Conservation (phyloP, 2,113 vertebrate species). For the Mandrillus leucophaeus region DNA sequence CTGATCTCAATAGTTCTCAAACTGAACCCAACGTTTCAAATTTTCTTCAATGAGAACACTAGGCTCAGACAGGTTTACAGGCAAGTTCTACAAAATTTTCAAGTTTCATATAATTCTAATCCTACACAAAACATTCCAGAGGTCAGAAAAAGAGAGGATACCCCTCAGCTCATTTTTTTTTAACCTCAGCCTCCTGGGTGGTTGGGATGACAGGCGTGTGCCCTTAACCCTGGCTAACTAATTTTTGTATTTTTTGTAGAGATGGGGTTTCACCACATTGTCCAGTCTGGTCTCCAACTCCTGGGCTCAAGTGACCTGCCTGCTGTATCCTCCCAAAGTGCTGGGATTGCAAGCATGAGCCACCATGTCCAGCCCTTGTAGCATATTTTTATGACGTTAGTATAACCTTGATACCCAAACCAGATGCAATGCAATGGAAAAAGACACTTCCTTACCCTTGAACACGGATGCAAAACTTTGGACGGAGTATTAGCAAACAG, state of each 20-base stretch:
- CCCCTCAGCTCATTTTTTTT: neutral
- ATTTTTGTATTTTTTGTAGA: too few relatives aligned
- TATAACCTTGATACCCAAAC: neutral
- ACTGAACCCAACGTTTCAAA: neutral
- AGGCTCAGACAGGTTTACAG: neutral
- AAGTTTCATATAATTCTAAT: neutral
- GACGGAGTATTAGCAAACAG: neutral
- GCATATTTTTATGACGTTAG: neutral
- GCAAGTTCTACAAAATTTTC: neutral
- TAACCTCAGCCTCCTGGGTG: too few relatives aligned
- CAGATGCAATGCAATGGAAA: rapidly evolving
- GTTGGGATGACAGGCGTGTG: too few relatives aligned
- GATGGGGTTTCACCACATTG: too few relatives aligned
- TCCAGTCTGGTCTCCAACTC: too few relatives aligned
- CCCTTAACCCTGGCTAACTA: too few relatives aligned
- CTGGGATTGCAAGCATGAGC: too few relatives aligned
- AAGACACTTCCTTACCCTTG: neutral
- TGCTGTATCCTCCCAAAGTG: too few relatives aligned
- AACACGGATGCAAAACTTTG: neutral
- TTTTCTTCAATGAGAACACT: neutral
- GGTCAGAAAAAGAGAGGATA: neutral
- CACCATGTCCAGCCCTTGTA: too few relatives aligned
- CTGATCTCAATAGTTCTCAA: neutral
- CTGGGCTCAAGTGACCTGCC: too few relatives aligned
- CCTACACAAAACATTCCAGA: neutral